Base-by-base conservation (phyloP, 2,113 vertebrate species). In the Callionymus lyra region DNA sequence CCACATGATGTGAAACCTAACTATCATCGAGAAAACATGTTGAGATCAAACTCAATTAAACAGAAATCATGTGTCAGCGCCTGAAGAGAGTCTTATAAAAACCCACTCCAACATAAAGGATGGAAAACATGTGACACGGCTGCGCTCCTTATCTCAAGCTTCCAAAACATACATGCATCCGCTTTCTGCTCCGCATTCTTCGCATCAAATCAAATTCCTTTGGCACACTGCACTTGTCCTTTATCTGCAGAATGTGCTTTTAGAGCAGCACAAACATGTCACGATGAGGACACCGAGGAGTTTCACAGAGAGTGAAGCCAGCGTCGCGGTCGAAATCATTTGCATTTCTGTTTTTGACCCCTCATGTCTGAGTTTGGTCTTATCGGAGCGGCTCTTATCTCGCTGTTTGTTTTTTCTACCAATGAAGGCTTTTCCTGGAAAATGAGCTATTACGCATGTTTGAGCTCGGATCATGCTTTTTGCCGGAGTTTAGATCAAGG, bases 181-280 rank as follows among this genome's bases (percentile, higher is more conserved):
- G 77, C 67, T 74, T 60, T 80, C 55, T 68, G 74, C 71, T 76
- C 66, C 44, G 63, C 82, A 81, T 82, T 85, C 78, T 78, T 82
- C 68, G 18, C 74, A 76, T 85, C 77, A 77, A 82, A 86, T 85
- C 74, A 82, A 82, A 85, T 87, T 87, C 85, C 82, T 83, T 64
- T 63, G 62, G 63, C 12, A 50, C 80, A 68, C 72, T 79, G 75
- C 57, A 70, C 82, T 83, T 68, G 64, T 81, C 74, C 70, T 76
- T 87, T 85, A 87, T 87, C 85, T 85, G 53, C 73, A 84, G 74
- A 85, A 85, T 85, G 84, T 85, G 80, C 77, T 81, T 62, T 65
- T 69, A 71, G 76, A 80, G 68, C 73, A 75, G 77, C 76, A 82
- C 80, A 84, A 84, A 83, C 85, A 85, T 85, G 84, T 84, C 85